These are phyloP conservation scores for Otolemur garnettii DNA, from an alignment of 2,113 vertebrate genomes.

Conservation along the genomic window DNA sequence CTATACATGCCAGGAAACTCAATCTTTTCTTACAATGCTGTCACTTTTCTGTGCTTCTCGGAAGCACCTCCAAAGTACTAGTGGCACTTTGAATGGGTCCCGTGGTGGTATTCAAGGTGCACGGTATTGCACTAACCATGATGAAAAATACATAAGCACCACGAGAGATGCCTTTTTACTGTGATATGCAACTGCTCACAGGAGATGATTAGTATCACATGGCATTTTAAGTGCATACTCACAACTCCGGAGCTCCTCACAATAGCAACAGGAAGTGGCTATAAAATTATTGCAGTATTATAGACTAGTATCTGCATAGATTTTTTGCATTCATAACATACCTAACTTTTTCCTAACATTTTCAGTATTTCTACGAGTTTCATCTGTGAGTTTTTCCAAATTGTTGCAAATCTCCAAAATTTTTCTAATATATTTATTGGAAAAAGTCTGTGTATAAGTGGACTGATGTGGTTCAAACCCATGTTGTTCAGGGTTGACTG, in stretches of 20 bases:
- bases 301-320: neutral
- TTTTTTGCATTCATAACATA: neutral
- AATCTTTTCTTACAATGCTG: neutral
- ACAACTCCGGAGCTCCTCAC: neutral
- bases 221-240: neutral
- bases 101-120: neutral
- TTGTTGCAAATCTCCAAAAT: neutral
- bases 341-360: neutral
- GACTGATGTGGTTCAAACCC: neutral
- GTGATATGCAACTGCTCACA: neutral
- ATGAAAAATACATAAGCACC: neutral
- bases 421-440: neutral
- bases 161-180: neutral
- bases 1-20: neutral
- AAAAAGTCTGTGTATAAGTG: neutral
- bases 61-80: neutral
- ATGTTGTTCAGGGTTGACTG: neutral
- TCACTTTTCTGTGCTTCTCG: neutral
- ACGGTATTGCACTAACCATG: neutral
- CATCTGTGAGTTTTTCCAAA: neutral
- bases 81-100: neutral
- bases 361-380: neutral
- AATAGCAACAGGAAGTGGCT: neutral
- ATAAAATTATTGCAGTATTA: neutral
- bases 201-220: neutral